Evolutionary conservation across 2,797 vertebrate genomes (phyloP).

Genomic region (Urosaurus nigricauda): DNA sequence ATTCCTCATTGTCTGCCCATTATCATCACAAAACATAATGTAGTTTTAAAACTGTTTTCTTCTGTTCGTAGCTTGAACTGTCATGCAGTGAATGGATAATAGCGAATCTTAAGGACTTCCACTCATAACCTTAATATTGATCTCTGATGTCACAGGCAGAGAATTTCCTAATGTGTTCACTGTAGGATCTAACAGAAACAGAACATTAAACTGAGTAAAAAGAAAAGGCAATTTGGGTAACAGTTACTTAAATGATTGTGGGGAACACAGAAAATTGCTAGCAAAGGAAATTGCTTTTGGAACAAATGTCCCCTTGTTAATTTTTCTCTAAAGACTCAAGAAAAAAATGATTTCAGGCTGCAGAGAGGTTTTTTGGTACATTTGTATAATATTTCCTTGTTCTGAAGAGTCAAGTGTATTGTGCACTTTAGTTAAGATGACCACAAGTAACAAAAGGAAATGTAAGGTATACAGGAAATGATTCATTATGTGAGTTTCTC

Average conservation of each 20-base stretch:
- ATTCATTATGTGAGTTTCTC: neutral
- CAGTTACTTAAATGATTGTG: neutral
- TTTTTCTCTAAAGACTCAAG: neutral
- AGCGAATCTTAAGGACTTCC: slow-evolving; percentile 9
- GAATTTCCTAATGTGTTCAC: slow-evolving; percentile 29
- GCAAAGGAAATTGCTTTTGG: slow-evolving; percentile 39
- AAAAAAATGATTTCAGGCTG: neutral
- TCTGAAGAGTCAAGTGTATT: neutral
- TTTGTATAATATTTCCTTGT: neutral
- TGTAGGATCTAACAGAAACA: slow-evolving; percentile 20
- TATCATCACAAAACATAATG: neutral
- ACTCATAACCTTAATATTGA: neutral
- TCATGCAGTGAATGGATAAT: neutral
- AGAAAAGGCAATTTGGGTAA: slow-evolving; percentile 31
- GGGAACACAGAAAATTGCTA: slow-evolving; percentile 40
- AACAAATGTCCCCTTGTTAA: slow-evolving; percentile 10
- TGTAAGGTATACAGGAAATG: neutral
- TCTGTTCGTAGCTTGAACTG: slow-evolving; percentile 18
- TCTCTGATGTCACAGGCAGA: slow-evolving; percentile 4
- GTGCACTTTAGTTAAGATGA: neutral
- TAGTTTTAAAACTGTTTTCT: slow-evolving; percentile 18
- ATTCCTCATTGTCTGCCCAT: neutral
- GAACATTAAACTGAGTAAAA: neutral
- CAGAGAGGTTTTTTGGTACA: neutral
- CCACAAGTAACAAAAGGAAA: neutral